Percentiles rank a stretch among this genome's conserved stretches.
These are phyloP conservation scores for Orthosia incerta DNA, from an alignment of 2,888 invertebrate genomes.

Conservation along the genomic window DNA sequence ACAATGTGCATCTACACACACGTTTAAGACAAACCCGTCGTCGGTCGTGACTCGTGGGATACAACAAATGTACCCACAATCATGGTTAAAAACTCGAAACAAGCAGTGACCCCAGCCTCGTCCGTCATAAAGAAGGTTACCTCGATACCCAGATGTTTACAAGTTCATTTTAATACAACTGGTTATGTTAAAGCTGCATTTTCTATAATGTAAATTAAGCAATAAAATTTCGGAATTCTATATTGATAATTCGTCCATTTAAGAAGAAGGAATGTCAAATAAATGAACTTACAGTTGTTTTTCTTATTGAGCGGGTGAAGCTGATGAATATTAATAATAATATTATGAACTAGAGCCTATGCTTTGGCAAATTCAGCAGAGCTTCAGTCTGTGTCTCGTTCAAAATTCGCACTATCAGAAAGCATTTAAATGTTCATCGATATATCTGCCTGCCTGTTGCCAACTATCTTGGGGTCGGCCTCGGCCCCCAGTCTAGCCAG, in stretches of 20 bases:
- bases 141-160: constrained; percentile 42
- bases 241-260: constrained; percentile 6
- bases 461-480: too few species aligned
- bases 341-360: neutral
- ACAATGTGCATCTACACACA: too few species aligned
- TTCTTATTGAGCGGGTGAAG: neutral
- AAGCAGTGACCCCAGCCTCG: constrained; percentile 24
- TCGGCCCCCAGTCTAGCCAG: too few species aligned
- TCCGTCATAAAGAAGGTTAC: constrained; percentile 36
- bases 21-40: too few species aligned
- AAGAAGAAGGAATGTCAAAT: constrained; percentile 7
- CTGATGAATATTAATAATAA: neutral
- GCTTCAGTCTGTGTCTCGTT: too few species aligned
- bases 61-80: too few species aligned
- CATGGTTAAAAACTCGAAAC: neutral
- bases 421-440: too few species aligned
- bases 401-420: too few species aligned
- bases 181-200: constrained; percentile 51
- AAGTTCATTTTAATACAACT: constrained; percentile 37
- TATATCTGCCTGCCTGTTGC: too few species aligned
- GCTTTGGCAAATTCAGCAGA: neutral
- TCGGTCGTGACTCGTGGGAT: too few species aligned
- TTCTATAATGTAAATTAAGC: constrained; percentile 37
- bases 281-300: constrained; percentile 14
- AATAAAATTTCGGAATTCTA: constrained; percentile 25